Evolutionary conservation across 2,888 invertebrate species (phyloP).

Genomic region (Heliconius cydno): DNA sequence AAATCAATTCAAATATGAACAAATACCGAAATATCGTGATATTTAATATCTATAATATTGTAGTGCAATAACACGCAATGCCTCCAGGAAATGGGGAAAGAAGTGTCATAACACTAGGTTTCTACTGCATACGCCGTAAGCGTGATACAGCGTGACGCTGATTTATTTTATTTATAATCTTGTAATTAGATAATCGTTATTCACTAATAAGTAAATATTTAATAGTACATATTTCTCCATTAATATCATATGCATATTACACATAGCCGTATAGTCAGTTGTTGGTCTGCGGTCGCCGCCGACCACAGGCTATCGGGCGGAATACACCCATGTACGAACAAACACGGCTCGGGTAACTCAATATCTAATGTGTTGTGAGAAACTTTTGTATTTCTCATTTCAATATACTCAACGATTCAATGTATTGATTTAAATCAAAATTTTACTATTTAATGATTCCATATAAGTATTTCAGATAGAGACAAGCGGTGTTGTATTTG

Average conservation of each 20-base stretch:
- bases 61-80: no score
- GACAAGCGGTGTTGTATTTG: background rate
- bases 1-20: background rate
- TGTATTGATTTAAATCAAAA: background rate
- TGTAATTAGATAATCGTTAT: background rate
- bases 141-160: no score
- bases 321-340: slow-evolving; percentile 63
- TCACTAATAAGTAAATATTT: background rate
- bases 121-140: no score
- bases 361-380: slow-evolving; percentile 48
- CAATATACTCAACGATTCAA: background rate
- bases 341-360: slow-evolving; percentile 59
- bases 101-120: no score
- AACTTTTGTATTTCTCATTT: slow-evolving; percentile 29
- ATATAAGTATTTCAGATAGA: no score
- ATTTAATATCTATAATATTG: background rate
- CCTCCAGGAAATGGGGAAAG: no score
- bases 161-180: background rate
- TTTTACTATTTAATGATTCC: no score
- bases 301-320: slow-evolving; percentile 68
- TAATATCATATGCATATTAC: slow-evolving; percentile 31
- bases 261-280: slow-evolving; percentile 47
- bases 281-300: slow-evolving; percentile 70
- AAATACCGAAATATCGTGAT: background rate
- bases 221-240: slow-evolving; percentile 19